A percentile compares a stretch with the other conserved stretches of the same genome.
Evolutionary conservation across 2,888 invertebrate genomes (phyloP).

Genomic region (Habroteleia sp.): DNA sequence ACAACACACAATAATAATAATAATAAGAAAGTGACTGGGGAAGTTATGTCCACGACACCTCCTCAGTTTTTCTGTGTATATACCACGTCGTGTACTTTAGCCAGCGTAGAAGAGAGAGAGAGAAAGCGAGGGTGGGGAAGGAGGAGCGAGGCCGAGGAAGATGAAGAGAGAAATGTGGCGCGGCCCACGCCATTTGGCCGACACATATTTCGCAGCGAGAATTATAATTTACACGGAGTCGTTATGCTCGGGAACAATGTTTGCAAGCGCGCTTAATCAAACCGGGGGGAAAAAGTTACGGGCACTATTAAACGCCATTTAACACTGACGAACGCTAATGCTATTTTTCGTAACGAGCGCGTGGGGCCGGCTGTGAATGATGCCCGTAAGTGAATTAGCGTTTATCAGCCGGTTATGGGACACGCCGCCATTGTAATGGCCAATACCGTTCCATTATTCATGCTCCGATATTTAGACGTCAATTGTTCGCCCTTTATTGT

Average conservation of each 20-base stretch:
- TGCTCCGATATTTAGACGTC: slow-evolving; percentile 53
- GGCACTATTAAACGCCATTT: slow-evolving; percentile 58
- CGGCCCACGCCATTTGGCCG: slow-evolving; percentile 51
- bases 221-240: slow-evolving; percentile 57
- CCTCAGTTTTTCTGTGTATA: slow-evolving; percentile 39
- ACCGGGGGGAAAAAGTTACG: slow-evolving; percentile 44
- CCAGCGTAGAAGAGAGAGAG: no score
- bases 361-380: slow-evolving; percentile 51
- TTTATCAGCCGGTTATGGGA: slow-evolving; percentile 49
- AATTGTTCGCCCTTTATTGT: slow-evolving; percentile 44
- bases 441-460: slow-evolving; percentile 44
- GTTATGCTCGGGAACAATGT: slow-evolving; percentile 58
- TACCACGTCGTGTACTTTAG: no score
- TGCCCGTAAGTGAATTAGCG: slow-evolving; percentile 55
- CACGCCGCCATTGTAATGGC: slow-evolving; percentile 31
- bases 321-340: slow-evolving; percentile 58
- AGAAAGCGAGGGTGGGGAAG: no score
- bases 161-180: slow-evolving; percentile 37
- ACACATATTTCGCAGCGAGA: slow-evolving; percentile 59
- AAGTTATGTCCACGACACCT: slow-evolving; percentile 54
- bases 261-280: slow-evolving; percentile 60
- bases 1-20: no score
- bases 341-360: slow-evolving; percentile 56
- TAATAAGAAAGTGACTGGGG: slow-evolving; percentile 3
- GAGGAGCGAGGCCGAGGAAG: no score